These are phyloP conservation scores for Lysandra bellargus DNA, from an alignment of 2,888 invertebrate genomes.

Conservation along the genomic window DNA sequence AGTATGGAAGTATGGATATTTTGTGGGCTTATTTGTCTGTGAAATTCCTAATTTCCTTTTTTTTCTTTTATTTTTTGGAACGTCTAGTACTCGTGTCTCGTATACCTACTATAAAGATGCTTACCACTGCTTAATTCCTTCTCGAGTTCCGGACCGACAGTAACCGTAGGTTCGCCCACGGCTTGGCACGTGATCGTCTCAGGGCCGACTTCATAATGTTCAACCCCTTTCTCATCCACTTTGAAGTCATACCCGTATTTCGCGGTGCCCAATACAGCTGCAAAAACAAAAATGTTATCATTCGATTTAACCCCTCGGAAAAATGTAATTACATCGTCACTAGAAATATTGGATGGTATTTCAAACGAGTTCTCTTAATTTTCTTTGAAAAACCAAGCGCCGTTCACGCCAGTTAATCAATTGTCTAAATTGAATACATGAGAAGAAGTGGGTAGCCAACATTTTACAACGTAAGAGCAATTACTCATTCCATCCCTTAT, in stretches of 20 bases:
- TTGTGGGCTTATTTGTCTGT: too few species aligned
- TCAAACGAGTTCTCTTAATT: neutral
- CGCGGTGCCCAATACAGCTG: slow-evolving; percentile 56
- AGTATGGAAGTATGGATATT: too few species aligned
- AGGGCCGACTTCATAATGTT: slow-evolving; percentile 61
- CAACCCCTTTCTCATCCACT: slow-evolving; percentile 50
- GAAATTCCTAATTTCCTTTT: too few species aligned
- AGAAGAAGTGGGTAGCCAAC: too few species aligned
- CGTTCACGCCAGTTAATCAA: neutral
- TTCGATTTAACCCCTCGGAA: slow-evolving; percentile 19
- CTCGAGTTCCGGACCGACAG: slow-evolving; percentile 46
- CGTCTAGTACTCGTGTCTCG: too few species aligned
- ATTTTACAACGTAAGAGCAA: too few species aligned
- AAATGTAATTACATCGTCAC: neutral
- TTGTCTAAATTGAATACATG: too few species aligned
- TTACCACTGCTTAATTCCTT: slow-evolving; percentile 51
- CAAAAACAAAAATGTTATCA: slow-evolving; percentile 29
- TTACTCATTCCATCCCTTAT: too few species aligned
- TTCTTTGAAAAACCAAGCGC: neutral
- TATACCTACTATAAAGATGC: neutral
- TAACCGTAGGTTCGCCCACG: slow-evolving; percentile 49
- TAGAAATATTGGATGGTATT: neutral
- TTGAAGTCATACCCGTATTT: slow-evolving; percentile 57
- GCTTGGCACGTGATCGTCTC: slow-evolving; percentile 59
- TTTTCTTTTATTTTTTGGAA: too few species aligned